phyloP scores from a whole-genome alignment of 2,113 vertebrate species.

The Dendrocopos noguchii region DNA sequence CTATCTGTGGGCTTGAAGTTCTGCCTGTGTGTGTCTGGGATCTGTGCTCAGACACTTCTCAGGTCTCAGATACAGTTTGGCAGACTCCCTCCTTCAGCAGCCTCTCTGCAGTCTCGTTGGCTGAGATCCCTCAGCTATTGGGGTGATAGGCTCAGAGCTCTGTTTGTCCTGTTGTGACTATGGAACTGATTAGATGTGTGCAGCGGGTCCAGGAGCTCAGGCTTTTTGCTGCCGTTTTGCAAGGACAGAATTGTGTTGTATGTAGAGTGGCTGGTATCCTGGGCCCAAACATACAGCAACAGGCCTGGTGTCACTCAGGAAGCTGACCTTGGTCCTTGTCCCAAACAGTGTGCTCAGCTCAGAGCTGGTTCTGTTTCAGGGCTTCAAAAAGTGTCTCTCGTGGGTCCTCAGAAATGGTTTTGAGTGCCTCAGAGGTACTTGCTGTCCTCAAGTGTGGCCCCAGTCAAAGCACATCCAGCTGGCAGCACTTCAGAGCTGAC shows the following conservation, averaged over 20 bases:
- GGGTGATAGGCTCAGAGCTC: accelerated
- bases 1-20: neutral
- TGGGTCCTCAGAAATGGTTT: neutral
- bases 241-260: neutral
- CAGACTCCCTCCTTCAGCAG: neutral
- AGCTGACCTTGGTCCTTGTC: neutral
- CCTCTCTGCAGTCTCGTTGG: accelerated
- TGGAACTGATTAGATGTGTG: neutral
- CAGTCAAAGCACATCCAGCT: neutral
- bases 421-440: neutral
- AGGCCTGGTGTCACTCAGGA: neutral
- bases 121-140: neutral
- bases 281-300: no score
- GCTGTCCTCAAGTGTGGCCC: neutral
- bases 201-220: neutral
- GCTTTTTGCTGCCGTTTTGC: neutral
- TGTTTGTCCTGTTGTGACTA: neutral
- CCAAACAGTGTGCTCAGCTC: neutral
- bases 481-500: neutral
- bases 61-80: neutral
- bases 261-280: neutral
- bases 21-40: neutral
- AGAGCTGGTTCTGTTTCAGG: neutral
- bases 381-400: neutral
- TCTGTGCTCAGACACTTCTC: neutral